Conservation (phyloP, 2,113 vertebrate species). For the Alosa alosa region DNA sequence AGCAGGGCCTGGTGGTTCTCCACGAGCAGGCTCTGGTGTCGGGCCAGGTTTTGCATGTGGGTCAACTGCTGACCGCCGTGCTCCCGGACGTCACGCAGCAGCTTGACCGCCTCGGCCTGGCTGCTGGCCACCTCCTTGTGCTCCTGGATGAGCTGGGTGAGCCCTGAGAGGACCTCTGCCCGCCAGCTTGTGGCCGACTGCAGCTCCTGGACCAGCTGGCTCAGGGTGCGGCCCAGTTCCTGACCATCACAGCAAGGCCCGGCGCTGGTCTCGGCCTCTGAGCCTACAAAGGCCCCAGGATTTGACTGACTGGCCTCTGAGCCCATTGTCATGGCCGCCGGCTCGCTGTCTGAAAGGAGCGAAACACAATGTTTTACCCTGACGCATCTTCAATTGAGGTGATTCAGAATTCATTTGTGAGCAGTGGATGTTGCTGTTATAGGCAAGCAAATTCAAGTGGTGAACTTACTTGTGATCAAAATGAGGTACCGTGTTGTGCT, state of each 20-base stretch:
- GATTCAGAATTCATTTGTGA: neutral
- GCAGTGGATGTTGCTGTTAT: neutral
- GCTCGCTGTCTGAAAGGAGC: slow-evolving; percentile 44
- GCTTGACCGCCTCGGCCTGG: slow-evolving; percentile 54
- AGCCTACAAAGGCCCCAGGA: neutral
- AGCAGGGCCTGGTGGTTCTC: slow-evolving; percentile 69
- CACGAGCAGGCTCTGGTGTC: slow-evolving; percentile 69
- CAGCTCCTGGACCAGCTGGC: slow-evolving; percentile 39
- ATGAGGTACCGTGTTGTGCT: neutral
- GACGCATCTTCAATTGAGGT: neutral
- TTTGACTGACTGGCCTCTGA: neutral
- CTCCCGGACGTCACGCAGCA: slow-evolving; percentile 46
- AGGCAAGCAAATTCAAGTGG: neutral
- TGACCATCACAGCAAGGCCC: slow-evolving; percentile 29
- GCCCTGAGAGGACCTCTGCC: slow-evolving; percentile 27
- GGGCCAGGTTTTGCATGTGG: slow-evolving; percentile 60
- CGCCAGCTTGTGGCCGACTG: slow-evolving; percentile 22
- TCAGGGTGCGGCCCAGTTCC: slow-evolving; percentile 40
- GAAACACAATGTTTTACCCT: slow-evolving; percentile 8
- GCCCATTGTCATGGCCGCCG: slow-evolving; percentile 17
- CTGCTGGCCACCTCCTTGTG: slow-evolving; percentile 50
- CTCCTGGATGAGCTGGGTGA: slow-evolving; percentile 51
- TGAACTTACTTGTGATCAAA: slow-evolving; percentile 32
- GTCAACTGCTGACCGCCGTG: slow-evolving; percentile 56
- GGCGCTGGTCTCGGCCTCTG: neutral